A percentile compares a stretch with the other conserved stretches of the same genome.
Evolutionary conservation across 2,113 vertebrate genomes (phyloP).

Genomic region (Tiliqua scincoides): DNA sequence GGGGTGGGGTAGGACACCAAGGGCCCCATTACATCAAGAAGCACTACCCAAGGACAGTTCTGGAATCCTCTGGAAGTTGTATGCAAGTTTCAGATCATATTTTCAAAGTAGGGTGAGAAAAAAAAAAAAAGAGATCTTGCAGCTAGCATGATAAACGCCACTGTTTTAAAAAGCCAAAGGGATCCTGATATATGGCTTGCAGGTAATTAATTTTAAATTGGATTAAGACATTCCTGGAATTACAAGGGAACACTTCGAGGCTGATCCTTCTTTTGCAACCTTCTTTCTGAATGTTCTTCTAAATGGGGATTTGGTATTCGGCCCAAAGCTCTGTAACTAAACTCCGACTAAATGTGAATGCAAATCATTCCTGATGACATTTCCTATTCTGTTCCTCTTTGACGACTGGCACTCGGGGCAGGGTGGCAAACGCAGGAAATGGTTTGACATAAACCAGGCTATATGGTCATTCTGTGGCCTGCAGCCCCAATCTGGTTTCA

Average conservation of each 20-base stretch:
- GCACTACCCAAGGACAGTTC: not conserved
- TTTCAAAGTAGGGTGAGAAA: not conserved
- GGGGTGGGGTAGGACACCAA: too few species aligned
- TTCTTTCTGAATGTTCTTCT: not conserved
- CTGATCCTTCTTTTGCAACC: slow-evolving; percentile 17
- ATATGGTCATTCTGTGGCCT: not conserved
- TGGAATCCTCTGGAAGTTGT: not conserved
- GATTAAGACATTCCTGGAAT: slow-evolving; percentile 30
- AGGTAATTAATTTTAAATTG: slow-evolving; percentile 35
- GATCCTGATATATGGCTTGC: not conserved
- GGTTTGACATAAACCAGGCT: not conserved
- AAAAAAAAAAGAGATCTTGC: not conserved
- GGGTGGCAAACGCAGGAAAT: slow-evolving; percentile 1
- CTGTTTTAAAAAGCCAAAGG: slow-evolving; percentile 1
- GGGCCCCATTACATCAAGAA: too few species aligned
- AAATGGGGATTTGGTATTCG: slow-evolving; percentile 18
- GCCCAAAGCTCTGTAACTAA: slow-evolving; percentile 21
- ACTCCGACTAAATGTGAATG: slow-evolving; percentile 11
- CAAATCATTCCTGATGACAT: slow-evolving; percentile 24
- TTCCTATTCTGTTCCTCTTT: slow-evolving; percentile 19
- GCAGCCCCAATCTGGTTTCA: slow-evolving; percentile 12
- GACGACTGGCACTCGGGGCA: not conserved
- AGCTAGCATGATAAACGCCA: slow-evolving; percentile 8
- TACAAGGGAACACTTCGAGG: slow-evolving; percentile 11
- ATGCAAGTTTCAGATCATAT: slow-evolving; percentile 6